phyloP scores from a whole-genome alignment of 2,113 vertebrate genomes.

The Tragelaphus strepsiceros region DNA sequence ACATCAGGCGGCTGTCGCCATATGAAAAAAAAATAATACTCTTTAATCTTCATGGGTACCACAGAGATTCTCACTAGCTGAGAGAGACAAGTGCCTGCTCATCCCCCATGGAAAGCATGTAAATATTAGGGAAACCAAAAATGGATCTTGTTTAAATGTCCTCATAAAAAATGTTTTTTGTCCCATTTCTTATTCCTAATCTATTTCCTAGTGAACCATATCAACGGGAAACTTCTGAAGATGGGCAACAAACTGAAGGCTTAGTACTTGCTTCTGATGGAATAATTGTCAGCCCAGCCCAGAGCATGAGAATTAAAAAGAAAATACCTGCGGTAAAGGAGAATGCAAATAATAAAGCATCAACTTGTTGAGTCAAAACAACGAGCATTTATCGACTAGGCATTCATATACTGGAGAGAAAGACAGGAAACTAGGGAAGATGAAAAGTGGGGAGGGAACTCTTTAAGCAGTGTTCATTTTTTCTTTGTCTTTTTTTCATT shows the following conservation, averaged over 20 bases:
- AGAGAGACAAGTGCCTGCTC: neutral
- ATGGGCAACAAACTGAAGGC: neutral
- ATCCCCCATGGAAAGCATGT: conserved; percentile 27
- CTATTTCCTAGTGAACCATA: neutral
- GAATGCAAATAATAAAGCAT: neutral
- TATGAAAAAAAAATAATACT: conserved; percentile 20
- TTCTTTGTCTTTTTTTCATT: neutral
- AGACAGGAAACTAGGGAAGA: neutral
- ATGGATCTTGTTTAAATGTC: conserved; percentile 52
- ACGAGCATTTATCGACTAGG: too few relatives aligned
- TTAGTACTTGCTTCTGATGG: conserved; percentile 13
- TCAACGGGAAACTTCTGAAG: conserved; percentile 15
- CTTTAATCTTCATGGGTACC: conserved; percentile 51
- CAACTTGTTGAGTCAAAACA: neutral
- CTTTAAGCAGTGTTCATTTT: neutral
- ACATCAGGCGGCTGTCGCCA: conserved; percentile 10
- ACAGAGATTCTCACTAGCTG: conserved; percentile 29
- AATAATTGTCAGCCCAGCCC: neutral
- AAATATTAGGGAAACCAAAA: conserved; percentile 54
- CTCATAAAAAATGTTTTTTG: conserved; percentile 54
- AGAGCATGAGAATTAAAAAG: neutral
- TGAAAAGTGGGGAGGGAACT: neutral
- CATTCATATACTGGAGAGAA: neutral
- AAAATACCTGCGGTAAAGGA: neutral
- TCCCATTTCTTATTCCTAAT: conserved; percentile 32